Base-by-base conservation (phyloP, 2,113 vertebrate genomes). In the Lycocorax pyrrhopterus region DNA sequence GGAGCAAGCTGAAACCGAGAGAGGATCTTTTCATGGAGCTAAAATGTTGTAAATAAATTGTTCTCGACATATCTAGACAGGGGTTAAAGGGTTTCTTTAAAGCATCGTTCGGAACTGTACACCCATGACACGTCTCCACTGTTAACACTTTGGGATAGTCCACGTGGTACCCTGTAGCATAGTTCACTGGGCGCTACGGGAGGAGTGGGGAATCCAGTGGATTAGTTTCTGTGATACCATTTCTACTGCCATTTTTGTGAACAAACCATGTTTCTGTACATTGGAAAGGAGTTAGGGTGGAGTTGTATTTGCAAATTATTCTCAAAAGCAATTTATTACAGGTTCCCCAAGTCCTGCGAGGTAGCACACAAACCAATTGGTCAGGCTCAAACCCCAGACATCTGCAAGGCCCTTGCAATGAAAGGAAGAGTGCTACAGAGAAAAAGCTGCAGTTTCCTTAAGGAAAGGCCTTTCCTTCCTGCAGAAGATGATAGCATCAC, bases 41-140 rank as follows among this genome's bases (percentile, higher is more conserved):
- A 96, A 98, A 98, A 97, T 92, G 89, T 97, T 99, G 99, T 99
- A 99, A 98, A 99, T 99, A 99, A 97, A 97, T 98, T 98, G 97
- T 98, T 98, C 98, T 98, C 93, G 82, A 98, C 98, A 94, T 98
- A 98, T 97, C 97, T 98, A 98, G 98, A 97, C 96, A 97, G 97
- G 97, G 98, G 98, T 98, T 97, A 97, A 98, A 98, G 97, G 98
- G 98, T 98, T 98, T 98, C 97, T 98, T 97, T 98, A 96, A 97
- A 96, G 97, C 98, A 96, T 94, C 21, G 0, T 97, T 95, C 16
- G 59, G 96, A 97, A 98, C 97, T 97, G 97, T 97, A 97, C 72
- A 63, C 95, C 96, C 97, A 97, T 95, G 96, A 97, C 96, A 94
- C 15, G 37, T 97, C 93, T 98, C 97, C 97, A 95, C 86, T 94